Evolutionary conservation across 2,113 vertebrate genomes (phyloP), one percentile per base, ranked within the genome.

Genomic region (Platycercus adscitus): DNA sequence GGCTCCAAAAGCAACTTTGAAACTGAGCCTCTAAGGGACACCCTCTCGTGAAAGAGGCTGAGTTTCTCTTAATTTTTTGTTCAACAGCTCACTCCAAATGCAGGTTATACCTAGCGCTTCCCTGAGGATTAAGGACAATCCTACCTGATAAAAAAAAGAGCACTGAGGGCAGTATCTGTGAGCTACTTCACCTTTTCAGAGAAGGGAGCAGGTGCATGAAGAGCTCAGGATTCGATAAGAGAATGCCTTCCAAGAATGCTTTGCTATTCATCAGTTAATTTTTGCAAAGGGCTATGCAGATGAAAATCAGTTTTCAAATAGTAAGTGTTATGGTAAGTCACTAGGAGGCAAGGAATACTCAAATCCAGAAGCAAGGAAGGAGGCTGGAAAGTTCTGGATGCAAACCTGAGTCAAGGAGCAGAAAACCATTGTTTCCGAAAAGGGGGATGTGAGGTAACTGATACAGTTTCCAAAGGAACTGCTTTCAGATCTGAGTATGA

Each of bases 251-350:
- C 33, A 28, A 75, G 31, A 83, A 91, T 43, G 46, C n/a, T 85
- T 95, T 77, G 53, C 70, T 77, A 52, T 78, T 86, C 35, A 76
- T 49, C 58, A 89, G 50, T 73, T 93, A 70, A 86, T 68, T 95
- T 91, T 91, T 81, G 78, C 68, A 93, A 77, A 86, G 29, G 26
- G 49, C n/a, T 82, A 63, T 14, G 64, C 43, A 93, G 79, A 81
- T 77, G 28, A 89, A 93, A 81, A 91, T 65, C 37, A 8, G 24
- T 66, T 85, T 76, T 92, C 33, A 70, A 92, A 86, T 14, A 79
- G 4, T 75, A 86, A 4, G 0, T 52, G 56, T 49, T 86, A 61
- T 12, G 83, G 2, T 63, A 82, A 88, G 71, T 58, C 60, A 44
- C 28, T 58, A 15, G 21, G 61, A 93, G 56, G 49, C 68, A 81